These are phyloP conservation scores for Ashinkailepas kermadecensis DNA, from an alignment of 2,888 invertebrate species.

Conservation along the genomic window DNA sequence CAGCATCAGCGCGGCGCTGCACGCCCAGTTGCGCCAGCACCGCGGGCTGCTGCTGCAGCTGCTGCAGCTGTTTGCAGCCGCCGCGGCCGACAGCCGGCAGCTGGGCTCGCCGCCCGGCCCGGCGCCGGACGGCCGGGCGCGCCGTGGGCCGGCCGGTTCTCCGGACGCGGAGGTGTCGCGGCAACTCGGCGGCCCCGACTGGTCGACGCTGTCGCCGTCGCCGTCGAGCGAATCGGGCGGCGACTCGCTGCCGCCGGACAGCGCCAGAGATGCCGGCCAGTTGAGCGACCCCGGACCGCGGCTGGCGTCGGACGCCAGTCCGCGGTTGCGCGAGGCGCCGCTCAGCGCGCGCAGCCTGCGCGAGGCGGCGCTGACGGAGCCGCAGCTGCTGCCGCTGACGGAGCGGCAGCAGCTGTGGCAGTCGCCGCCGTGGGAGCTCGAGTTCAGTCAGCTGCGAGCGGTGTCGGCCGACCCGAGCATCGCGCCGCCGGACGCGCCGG, in stretches of 20 bases:
- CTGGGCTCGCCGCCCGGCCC: not conserved
- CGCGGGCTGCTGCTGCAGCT: not conserved
- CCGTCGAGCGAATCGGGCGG: too few relatives aligned
- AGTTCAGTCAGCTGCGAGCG: not conserved
- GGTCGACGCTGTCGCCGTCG: too few relatives aligned
- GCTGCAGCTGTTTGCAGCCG: not conserved
- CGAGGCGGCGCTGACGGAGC: not conserved
- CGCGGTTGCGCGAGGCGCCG: not conserved
- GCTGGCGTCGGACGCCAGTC: not conserved
- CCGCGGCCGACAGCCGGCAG: not conserved
- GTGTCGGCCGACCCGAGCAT: not conserved
- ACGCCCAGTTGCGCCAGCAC: not conserved
- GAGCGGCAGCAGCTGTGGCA: too few relatives aligned
- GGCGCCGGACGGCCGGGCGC: not conserved
- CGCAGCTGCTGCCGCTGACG: not conserved
- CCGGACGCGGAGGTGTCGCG: not conserved
- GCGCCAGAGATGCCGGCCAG: too few relatives aligned
- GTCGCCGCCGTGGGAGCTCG: not conserved
- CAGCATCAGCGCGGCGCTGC: constrained; percentile 4
- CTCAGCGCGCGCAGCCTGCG: not conserved
- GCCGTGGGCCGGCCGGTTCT: not conserved
- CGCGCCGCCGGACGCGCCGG: not conserved
- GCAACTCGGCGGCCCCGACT: not conserved
- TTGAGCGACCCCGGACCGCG: not conserved
- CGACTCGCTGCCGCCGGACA: too few relatives aligned